Evolutionary conservation across 2,888 invertebrate species (phyloP), one percentile per base, ranked within the genome.

Genomic region (Pomacea canaliculata): DNA sequence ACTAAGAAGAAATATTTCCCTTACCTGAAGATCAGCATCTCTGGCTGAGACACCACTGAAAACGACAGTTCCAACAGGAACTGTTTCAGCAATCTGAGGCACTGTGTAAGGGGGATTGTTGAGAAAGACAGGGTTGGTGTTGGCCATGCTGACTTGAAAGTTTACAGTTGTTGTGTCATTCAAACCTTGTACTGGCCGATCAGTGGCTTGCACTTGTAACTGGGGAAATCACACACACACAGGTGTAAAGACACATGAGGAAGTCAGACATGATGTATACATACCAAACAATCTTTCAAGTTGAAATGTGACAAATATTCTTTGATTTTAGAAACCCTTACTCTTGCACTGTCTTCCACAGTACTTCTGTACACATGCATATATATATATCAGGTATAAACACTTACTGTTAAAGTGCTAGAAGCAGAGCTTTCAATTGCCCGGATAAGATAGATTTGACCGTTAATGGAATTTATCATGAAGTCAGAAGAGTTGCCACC

Each of bases 151-250:
- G 27, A 86, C 78, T 23, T 77, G 81, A 13, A 85, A 71, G 5
- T 79, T 77, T 10, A 85, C 84, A 48, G 48, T 73, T 19, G 80
- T 78, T 10, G 62, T 65, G 19, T 76, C 82, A 7, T 75, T 78
- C 68, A 72, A 51, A 8, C 68, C 51, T 4, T 70, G 68, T 19
- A 79, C 18, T 12, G 76, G 71, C 10, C 82, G 59, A 60, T 82
- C 82, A 16, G 79, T 83, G 10, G 87, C 87, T 23, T 80, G 79
- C 10, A 89, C 83, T 51, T 76, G 70, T 72, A 86, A 80, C 86
- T 86, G 79, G 46, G 82, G 78, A 19, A 68, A 9, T 46, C 66
- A 70, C 13, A 46, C 49, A 23, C 49, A 69, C 16, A 8, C 37
- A 10, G 3, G 37, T 37, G 37, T 37, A 37, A 37, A 37, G 37